Base-by-base conservation (phyloP, 2,888 invertebrate species). In the Caradrina kadenii region DNA sequence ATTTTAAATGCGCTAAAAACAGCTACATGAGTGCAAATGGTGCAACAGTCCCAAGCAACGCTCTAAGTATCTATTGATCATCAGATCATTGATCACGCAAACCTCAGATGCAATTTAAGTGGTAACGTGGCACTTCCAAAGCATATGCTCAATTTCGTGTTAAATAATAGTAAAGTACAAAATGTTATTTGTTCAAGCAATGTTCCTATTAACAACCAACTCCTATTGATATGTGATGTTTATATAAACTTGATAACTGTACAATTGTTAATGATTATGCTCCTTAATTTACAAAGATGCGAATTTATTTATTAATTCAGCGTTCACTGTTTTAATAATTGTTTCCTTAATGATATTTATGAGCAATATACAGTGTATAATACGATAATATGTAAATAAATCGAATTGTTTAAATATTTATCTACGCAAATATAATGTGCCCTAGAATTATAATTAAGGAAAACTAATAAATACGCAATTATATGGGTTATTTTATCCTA, bases 31-130 rank as follows among this genome's bases (percentile, higher is more conserved):
- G 81, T 80, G 77, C 70, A 77, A 53, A 69, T 39, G 39, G 79
- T 76, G 75, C 76, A 54, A 52, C 65, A 66, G 42, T 63, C 60
- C 77, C 81, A 78, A 78, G 77, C 77, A 76, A 70, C 75, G 63
- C 49, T 48, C 62, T 76, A 77, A 21, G 7, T 61, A 55, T 55
- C 61, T 76, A 75, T 64, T 75, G 56, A 39, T 58, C 73, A 45
- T 63, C 63, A 63, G 48, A 61, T 49, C 42, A 70, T 39, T 66
- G 48, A 60, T 53, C 42, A 71, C 54, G 66, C 48, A 75, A 52
- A 60, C 35, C 70, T 53, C 53, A 62, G 63, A 76, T 76, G 76
- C 69, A 69, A 56, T 50, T 65, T 13, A 73, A 31, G 62, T 67
- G 52, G 56, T 50, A 63, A 19, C 39, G 39, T 39, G 52, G 21